Evolutionary conservation across 1,140 invertebrate genomes (phyloP), one percentile per base, ranked within the genome.

Genomic region (Gryllus bimaculatus): DNA sequence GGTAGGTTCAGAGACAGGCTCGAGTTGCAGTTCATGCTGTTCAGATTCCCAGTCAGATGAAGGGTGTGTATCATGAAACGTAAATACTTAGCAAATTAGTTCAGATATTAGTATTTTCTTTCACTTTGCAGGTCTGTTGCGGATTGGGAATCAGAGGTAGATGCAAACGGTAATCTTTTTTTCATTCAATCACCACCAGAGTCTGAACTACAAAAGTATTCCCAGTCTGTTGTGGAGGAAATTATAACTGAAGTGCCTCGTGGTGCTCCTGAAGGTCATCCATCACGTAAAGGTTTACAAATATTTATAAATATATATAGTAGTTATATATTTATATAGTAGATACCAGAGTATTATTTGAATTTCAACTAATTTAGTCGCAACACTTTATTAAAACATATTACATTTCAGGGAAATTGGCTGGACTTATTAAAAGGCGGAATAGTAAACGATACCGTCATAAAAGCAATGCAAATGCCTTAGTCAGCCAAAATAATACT

Each of bases 111-210:
- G 13, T 73, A 74, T 76, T 73, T 76, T 74, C 20, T 78, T 73
- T 80, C 49, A 78, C 73, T 73, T 82, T 82, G 73, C 77, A 90
- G 90, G 83, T 90, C 89, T n/a, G 86, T 88, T 76, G 88, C 87
- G 66, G 90, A 91, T 85, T 91, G 90, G 90, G 90, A 91, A 84
- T 87, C 89, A 8, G 87, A 88, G 82, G 85, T 91, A 39, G 86
- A 84, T 76, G 84, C 88, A 74, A 87, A 86, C 79, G 90, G 90
- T 39, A 90, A 91, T 83, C 83, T 91, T 39, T 86, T 90, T 80
- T 90, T 88, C 80, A 88, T 91, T 73, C 90, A 91, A 86, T 89
- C 89, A 20, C 73, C 48, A 20, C 54, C 48, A 12, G 26, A 49
- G 73, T 49, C 39, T n/a, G 12, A 39, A 49, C 26, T 75, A 39